Percentiles rank a stretch among this genome's conserved stretches.
These are phyloP conservation scores for Aphelenchoides avenae DNA, from an alignment of 1,140 invertebrate genomes.

Conservation along the genomic window DNA sequence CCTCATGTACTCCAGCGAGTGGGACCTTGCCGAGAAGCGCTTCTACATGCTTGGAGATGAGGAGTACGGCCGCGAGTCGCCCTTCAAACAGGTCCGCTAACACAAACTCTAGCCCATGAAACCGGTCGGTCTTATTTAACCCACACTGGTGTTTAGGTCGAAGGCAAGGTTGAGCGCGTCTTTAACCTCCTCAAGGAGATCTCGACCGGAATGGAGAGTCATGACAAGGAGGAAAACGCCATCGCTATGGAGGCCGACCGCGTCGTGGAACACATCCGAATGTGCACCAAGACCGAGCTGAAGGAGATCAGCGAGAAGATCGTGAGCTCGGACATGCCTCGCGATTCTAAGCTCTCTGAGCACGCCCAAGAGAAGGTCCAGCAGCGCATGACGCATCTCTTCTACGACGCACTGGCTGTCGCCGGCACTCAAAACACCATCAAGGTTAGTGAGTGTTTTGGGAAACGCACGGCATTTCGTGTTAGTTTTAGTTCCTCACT, in stretches of 20 bases:
- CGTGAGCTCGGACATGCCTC: too few species aligned
- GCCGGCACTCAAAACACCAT: conserved; percentile 36
- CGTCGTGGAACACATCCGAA: conserved; percentile 32
- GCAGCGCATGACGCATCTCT: conserved; percentile 14
- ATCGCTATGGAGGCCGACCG: conserved; percentile 27
- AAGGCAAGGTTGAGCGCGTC: too few species aligned
- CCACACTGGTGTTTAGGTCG: too few species aligned
- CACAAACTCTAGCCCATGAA: background rate
- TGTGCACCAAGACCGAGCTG: conserved; percentile 32
- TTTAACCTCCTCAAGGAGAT: too few species aligned
- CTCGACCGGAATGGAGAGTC: too few species aligned
- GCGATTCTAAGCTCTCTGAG: too few species aligned
- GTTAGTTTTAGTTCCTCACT: conserved; percentile 28
- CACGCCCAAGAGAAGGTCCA: conserved; percentile 12
- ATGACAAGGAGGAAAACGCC: too few species aligned
- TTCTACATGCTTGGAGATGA: background rate
- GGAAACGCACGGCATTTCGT: conserved; percentile 43
- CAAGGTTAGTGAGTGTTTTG: conserved; percentile 35
- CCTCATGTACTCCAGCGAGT: background rate
- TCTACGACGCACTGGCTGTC: conserved; percentile 35
- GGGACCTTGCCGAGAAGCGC: background rate
- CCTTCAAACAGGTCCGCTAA: background rate
- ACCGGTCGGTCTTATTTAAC: too few species aligned
- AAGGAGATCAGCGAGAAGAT: conserved; percentile 20
- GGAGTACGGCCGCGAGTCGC: background rate